Evolutionary conservation across 2,888 invertebrate species (phyloP).

Genomic region (Pyrochroa serraticornis): DNA sequence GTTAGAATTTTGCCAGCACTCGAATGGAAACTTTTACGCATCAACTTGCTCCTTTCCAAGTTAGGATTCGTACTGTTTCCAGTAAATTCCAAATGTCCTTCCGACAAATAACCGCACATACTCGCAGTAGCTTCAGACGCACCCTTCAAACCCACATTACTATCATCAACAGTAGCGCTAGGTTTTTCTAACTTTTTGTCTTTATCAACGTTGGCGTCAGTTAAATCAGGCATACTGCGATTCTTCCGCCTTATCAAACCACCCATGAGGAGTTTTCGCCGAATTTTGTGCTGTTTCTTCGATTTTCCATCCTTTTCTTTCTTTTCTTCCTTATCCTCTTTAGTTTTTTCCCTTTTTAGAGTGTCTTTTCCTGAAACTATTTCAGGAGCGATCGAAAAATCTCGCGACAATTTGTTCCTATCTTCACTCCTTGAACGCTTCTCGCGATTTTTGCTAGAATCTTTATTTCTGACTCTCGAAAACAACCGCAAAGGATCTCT

Average conservation of each 20-base stretch:
- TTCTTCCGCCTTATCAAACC: slow-evolving; percentile 87
- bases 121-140: slow-evolving; percentile 61
- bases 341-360: slow-evolving; percentile 61
- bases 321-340: slow-evolving; percentile 65
- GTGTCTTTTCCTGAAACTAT: slow-evolving; percentile 48
- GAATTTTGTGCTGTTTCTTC: slow-evolving; percentile 90
- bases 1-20: slow-evolving; percentile 82
- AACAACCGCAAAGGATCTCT: slow-evolving; percentile 73
- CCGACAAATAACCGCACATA: slow-evolving; percentile 82
- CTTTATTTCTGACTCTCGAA: slow-evolving; percentile 71
- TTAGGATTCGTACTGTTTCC: slow-evolving; percentile 76
- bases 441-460: slow-evolving; percentile 70
- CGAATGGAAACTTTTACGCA: slow-evolving; percentile 88
- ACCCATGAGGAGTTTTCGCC: slow-evolving; percentile 87
- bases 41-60: slow-evolving; percentile 82
- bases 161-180: slow-evolving; percentile 74
- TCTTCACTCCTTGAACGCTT: slow-evolving; percentile 86
- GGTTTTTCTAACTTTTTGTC: slow-evolving; percentile 53
- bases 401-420: slow-evolving; percentile 76
- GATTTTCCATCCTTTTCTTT: slow-evolving; percentile 73
- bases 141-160: slow-evolving; percentile 71
- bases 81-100: slow-evolving; percentile 83
- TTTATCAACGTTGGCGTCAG: slow-evolving; percentile 72
- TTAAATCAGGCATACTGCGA: slow-evolving; percentile 88
- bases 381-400: slow-evolving; percentile 70